These are phyloP conservation scores for Arvicanthis niloticus DNA, from an alignment of 2,113 vertebrate genomes.

Conservation along the genomic window DNA sequence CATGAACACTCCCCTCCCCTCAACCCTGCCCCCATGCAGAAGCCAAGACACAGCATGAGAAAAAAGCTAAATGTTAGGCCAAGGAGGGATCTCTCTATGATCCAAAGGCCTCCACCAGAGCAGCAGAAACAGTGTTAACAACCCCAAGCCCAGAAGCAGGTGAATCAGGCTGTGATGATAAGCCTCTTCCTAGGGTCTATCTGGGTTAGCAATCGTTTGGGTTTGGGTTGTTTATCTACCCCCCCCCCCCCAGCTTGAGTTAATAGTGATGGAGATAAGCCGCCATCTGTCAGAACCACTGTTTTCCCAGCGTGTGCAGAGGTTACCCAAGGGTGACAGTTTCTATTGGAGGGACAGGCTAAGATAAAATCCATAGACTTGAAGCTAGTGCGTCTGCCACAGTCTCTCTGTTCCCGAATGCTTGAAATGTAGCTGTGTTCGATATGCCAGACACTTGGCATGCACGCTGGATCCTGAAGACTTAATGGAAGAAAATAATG, in stretches of 20 bases:
- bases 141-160: neutral
- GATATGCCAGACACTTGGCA: neutral
- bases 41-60: neutral
- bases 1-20: neutral
- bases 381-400: neutral
- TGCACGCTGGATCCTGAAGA: neutral
- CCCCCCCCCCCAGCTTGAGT: too few relatives aligned
- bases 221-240: neutral
- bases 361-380: neutral
- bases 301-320: slow-evolving; percentile 37
- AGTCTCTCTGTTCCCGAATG: neutral
- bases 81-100: neutral
- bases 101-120: neutral
- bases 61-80: neutral
- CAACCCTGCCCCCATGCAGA: neutral
- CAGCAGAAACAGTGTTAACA: neutral
- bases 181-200: neutral
- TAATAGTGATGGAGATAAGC: slow-evolving; percentile 58
- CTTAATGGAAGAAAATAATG: neutral
- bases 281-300: slow-evolving; percentile 41
- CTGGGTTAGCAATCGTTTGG: neutral
- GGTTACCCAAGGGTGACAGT: slow-evolving; percentile 1
- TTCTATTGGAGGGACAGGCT: neutral
- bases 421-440: neutral
- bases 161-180: neutral